Conservation (phyloP, 2,797 vertebrate species). For the Atherinosoma microstoma region DNA sequence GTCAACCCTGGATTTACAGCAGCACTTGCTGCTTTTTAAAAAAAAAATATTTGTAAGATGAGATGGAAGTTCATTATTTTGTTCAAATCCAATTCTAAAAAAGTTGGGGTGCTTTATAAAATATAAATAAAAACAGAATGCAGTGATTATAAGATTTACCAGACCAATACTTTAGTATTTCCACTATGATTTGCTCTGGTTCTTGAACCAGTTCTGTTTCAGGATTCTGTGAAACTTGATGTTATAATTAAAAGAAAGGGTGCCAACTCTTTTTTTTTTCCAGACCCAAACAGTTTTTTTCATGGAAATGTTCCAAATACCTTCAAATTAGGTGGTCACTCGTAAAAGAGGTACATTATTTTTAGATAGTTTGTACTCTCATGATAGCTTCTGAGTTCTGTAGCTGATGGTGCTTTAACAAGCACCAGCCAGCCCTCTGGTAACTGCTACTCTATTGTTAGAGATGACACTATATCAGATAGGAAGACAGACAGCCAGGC, state of each 20-base stretch:
- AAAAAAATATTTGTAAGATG: no score
- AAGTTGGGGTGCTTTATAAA: no score
- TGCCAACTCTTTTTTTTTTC: not conserved
- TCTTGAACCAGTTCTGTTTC: not conserved
- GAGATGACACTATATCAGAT: slow-evolving; percentile 60
- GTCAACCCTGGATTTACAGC: no score
- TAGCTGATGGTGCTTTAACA: slow-evolving; percentile 47
- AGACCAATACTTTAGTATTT: no score
- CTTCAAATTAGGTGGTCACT: not conserved
- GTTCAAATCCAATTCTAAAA: no score
- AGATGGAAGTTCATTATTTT: no score
- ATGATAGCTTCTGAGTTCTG: slow-evolving; percentile 37
- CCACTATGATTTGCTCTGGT: not conserved
- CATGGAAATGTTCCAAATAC: not conserved
- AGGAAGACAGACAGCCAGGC: slow-evolving; percentile 45
- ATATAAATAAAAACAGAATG: no score
- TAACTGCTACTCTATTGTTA: slow-evolving; percentile 78
- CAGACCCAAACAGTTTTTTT: not conserved
- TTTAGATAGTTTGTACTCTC: slow-evolving; percentile 34
- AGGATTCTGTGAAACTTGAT: not conserved
- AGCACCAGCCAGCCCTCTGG: slow-evolving; percentile 61
- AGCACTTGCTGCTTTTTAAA: no score
- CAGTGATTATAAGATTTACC: no score
- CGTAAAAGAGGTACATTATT: not conserved
- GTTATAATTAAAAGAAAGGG: not conserved